Evolutionary conservation across 2,797 vertebrate species (phyloP).

Genomic region (Anabas testudineus): DNA sequence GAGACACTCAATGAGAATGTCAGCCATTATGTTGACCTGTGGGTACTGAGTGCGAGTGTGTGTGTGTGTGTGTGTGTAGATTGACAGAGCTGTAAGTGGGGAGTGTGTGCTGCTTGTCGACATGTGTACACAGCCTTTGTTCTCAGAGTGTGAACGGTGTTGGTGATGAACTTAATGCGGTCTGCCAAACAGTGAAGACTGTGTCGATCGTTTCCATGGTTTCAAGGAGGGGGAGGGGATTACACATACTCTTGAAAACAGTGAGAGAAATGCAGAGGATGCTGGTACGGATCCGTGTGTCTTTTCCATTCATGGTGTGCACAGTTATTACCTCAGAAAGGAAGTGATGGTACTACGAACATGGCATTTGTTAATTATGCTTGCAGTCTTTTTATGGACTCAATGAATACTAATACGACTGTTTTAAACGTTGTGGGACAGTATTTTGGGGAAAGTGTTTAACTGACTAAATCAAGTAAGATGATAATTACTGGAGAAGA

Average conservation of each 20-base stretch:
- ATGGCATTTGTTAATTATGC: not conserved
- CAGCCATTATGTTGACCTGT: conserved; percentile 46
- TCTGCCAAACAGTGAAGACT: conserved; percentile 48
- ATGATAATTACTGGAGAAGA: not conserved
- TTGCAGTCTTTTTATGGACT: not conserved
- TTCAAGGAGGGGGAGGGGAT: conserved; percentile 24
- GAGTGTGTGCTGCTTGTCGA: conserved; percentile 50
- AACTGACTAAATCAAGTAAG: not conserved
- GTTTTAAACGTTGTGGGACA: too few species aligned
- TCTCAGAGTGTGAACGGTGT: conserved; percentile 58
- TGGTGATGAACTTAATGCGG: conserved; percentile 60
- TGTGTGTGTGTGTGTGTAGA: conserved; percentile 17
- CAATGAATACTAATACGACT: not conserved
- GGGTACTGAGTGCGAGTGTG: conserved; percentile 3
- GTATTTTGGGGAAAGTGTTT: not conserved
- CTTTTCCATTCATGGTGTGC: conserved; percentile 26
- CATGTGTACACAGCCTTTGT: conserved; percentile 66
- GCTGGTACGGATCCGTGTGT: conserved; percentile 36
- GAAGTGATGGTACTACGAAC: conserved; percentile 8
- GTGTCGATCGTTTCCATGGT: conserved; percentile 71
- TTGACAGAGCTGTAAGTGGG: conserved; percentile 20
- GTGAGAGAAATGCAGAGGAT: conserved; percentile 33
- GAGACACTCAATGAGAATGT: conserved; percentile 43
- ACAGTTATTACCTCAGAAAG: conserved; percentile 11
- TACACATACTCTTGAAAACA: conserved; percentile 35